Percentiles rank a stretch among this genome's conserved stretches.
These are phyloP conservation scores for Pagetopsis macropterus DNA, from an alignment of 2,797 vertebrate genomes.

Conservation along the genomic window DNA sequence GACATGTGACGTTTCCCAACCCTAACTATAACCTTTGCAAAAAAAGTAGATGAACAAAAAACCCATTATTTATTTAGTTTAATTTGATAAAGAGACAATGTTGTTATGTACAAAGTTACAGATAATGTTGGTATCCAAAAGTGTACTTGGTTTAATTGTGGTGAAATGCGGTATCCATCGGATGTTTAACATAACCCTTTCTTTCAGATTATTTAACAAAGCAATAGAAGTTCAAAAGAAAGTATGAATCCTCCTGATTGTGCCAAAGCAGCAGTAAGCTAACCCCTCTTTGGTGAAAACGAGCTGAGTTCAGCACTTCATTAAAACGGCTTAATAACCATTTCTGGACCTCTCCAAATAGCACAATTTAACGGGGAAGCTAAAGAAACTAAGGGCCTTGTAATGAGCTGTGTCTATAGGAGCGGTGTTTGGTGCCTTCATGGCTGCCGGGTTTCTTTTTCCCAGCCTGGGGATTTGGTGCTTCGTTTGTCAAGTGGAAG, in stretches of 20 bases:
- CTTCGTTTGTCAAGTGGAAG: constrained; percentile 74
- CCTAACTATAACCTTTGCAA: not conserved
- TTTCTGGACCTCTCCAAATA: not conserved
- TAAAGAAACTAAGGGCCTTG: constrained; percentile 2
- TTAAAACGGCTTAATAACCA: constrained; percentile 10
- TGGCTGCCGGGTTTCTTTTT: constrained; percentile 14
- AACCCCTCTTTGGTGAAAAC: not conserved
- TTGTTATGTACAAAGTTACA: not conserved
- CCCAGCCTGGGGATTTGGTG: constrained; percentile 35
- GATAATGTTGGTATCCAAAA: not conserved
- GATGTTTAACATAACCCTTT: not conserved
- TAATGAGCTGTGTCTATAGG: constrained; percentile 20
- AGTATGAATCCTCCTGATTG: not conserved
- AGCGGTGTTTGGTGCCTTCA: constrained; percentile 16
- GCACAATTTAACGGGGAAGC: constrained; percentile 7
- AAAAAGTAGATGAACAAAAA: not conserved
- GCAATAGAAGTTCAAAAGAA: constrained; percentile 7
- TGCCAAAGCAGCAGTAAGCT: constrained; percentile 1
- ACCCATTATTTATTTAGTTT: not conserved
- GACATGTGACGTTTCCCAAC: not conserved
- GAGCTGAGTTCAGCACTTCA: constrained; percentile 20
- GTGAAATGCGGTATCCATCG: not conserved
- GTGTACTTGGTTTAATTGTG: not conserved
- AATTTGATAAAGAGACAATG: not conserved
- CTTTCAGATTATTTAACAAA: not conserved